phyloP scores from a whole-genome alignment of 2,888 invertebrate genomes.

The Melinaea menophilus region DNA sequence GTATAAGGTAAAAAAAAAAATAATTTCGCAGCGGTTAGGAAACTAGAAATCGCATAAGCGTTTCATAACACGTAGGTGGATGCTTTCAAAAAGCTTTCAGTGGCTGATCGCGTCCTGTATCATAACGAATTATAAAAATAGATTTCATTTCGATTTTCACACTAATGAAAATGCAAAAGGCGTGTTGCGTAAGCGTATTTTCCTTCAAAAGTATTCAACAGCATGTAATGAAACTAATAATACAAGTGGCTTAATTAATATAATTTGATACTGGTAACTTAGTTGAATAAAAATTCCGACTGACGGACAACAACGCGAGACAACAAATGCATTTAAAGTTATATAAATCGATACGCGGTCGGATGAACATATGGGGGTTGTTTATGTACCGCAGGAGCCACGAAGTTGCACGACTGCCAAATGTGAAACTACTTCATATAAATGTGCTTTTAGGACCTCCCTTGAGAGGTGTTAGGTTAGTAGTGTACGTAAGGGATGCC shows the following conservation, averaged over 20 bases:
- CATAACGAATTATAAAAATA: slow-evolving; percentile 62
- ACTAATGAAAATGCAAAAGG: slow-evolving; percentile 20
- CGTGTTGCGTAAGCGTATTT: background rate
- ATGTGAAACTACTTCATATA: slow-evolving; percentile 56
- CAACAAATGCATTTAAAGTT: slow-evolving; percentile 71
- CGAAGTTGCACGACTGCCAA: slow-evolving; percentile 71
- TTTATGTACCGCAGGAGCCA: slow-evolving; percentile 74
- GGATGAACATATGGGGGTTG: slow-evolving; percentile 66
- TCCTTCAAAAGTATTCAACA: slow-evolving; percentile 6
- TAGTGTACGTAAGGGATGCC: slow-evolving; percentile 59
- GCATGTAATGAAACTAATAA: slow-evolving; percentile 21
- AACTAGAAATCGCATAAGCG: slow-evolving; percentile 56
- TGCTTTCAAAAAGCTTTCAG: slow-evolving; percentile 76
- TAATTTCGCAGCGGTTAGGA: slow-evolving; percentile 34
- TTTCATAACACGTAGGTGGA: slow-evolving; percentile 64
- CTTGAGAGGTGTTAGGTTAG: slow-evolving; percentile 66
- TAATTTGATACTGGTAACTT: no score
- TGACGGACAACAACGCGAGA: slow-evolving; percentile 66
- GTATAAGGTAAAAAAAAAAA: slow-evolving; percentile 6
- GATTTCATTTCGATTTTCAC: slow-evolving; percentile 20
- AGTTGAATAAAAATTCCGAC: slow-evolving; percentile 55
- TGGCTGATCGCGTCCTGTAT: slow-evolving; percentile 62
- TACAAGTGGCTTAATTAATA: no score
- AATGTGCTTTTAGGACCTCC: slow-evolving; percentile 67
- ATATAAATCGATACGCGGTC: slow-evolving; percentile 72